Evolutionary conservation across 2,888 invertebrate species (phyloP).

Genomic region (Allolobophora icterica): DNA sequence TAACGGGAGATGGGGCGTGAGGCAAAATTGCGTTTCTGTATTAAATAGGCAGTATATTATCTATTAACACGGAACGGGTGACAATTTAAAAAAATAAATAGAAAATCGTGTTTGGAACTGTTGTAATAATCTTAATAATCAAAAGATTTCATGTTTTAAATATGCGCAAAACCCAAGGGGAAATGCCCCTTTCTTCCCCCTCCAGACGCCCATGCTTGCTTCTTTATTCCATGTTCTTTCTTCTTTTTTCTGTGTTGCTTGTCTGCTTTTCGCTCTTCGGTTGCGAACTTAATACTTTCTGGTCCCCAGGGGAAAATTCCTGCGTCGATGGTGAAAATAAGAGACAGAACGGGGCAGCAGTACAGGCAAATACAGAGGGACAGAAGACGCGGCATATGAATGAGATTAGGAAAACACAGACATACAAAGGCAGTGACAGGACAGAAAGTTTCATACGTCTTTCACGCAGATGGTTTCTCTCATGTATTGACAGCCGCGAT

Average conservation of each 20-base stretch:
- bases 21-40: too few relatives aligned
- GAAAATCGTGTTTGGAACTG: too few relatives aligned
- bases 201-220: background rate
- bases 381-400: background rate
- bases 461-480: background rate
- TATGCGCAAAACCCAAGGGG: too few relatives aligned
- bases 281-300: background rate
- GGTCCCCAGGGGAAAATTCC: background rate
- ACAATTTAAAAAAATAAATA: too few relatives aligned
- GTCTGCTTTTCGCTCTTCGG: background rate
- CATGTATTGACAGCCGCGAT: slow-evolving; percentile 8
- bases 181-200: too few relatives aligned
- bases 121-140: too few relatives aligned
- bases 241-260: background rate
- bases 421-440: background rate
- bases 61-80: too few relatives aligned
- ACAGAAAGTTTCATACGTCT: background rate
- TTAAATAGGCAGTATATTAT: too few relatives aligned
- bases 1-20: too few relatives aligned
- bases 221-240: background rate
- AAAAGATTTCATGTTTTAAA: too few relatives aligned
- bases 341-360: too few relatives aligned
- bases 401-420: background rate
- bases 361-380: background rate
- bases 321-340: background rate